Evolutionary conservation across 2,113 vertebrate species (phyloP).

Genomic region (Parotia lawesii): DNA sequence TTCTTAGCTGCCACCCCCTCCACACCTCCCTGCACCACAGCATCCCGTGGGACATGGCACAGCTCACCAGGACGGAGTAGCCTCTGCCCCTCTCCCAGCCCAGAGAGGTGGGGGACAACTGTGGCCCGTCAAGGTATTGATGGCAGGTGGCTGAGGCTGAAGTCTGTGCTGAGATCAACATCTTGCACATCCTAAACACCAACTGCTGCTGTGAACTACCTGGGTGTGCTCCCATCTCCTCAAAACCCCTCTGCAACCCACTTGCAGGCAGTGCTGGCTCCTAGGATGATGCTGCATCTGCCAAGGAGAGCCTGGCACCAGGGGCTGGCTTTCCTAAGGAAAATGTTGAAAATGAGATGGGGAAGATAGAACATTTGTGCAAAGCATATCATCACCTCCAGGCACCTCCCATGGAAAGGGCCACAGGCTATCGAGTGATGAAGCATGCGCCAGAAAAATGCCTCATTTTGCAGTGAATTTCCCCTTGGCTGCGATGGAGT

Average conservation of each 20-base stretch:
- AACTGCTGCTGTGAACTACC: neutral
- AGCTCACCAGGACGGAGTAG: rapidly evolving
- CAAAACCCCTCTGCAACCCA: neutral
- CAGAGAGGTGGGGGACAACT: neutral
- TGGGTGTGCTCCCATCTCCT: neutral
- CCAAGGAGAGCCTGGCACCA: neutral
- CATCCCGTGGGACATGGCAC: neutral
- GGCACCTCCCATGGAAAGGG: neutral
- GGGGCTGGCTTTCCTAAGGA: neutral
- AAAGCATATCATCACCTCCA: rapidly evolving
- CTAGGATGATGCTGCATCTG: neutral
- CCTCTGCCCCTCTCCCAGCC: neutral
- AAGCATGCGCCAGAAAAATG: rapidly evolving
- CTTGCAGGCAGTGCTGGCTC: neutral
- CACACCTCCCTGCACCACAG: neutral
- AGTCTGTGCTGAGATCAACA: neutral
- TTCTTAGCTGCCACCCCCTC: neutral
- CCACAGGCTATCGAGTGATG: neutral
- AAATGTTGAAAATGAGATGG: neutral
- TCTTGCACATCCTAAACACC: neutral
- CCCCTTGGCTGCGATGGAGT: neutral
- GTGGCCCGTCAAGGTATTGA: neutral
- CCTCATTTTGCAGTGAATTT: neutral
- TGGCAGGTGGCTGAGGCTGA: neutral
- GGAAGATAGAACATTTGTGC: neutral